Conservation (phyloP, 2,888 invertebrate species). For the Cantharis flavilabris region DNA sequence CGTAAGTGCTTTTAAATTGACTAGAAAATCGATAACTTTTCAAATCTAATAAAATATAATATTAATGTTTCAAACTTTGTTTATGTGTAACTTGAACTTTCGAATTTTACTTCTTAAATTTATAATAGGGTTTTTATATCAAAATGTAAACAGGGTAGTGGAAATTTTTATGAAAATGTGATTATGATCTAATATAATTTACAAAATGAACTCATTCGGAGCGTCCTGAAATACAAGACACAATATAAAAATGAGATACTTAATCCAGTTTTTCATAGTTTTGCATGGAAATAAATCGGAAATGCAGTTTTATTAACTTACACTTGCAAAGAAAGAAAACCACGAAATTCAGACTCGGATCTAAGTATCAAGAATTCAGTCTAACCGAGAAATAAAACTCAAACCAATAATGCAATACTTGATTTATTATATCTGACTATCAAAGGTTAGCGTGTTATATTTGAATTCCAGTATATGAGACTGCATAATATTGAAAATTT, state of each 20-base stretch:
- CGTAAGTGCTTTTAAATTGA: conserved; percentile 6
- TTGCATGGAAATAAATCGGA: too few species aligned
- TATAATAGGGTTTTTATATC: not conserved
- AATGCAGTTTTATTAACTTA: too few species aligned
- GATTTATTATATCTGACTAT: too few species aligned
- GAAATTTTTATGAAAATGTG: not conserved
- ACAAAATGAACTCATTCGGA: not conserved
- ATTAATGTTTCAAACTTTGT: not conserved
- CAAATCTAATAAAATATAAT: not conserved
- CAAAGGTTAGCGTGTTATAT: too few species aligned
- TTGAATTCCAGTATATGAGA: too few species aligned
- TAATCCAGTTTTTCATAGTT: not conserved
- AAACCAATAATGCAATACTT: too few species aligned
- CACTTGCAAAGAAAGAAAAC: too few species aligned
- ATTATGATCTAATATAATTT: not conserved
- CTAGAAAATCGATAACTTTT: conserved; percentile 3
- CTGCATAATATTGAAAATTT: too few species aligned
- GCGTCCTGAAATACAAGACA: not conserved
- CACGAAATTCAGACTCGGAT: too few species aligned
- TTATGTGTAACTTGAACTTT: not conserved
- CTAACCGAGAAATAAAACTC: too few species aligned
- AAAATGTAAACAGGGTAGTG: not conserved
- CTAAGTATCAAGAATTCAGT: too few species aligned
- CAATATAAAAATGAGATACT: not conserved
- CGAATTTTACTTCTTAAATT: not conserved